Conservation (phyloP, 2,797 vertebrate genomes). For the Pseudochaenichthys georgianus region DNA sequence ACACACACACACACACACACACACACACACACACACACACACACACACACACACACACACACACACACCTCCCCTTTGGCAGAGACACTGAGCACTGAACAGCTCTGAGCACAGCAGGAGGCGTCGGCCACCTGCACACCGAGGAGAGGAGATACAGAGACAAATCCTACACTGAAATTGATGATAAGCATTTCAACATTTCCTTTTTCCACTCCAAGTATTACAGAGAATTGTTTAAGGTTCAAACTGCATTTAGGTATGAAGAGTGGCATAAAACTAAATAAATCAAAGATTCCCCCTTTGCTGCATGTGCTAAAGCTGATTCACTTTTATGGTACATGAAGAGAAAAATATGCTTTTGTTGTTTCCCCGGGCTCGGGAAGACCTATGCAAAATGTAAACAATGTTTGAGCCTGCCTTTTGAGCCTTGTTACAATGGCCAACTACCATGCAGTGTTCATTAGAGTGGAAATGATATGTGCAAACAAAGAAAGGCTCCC, state of each 20-base stretch:
- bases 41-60: not conserved
- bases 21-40: too few species aligned
- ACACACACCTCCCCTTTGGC: conserved; percentile 69
- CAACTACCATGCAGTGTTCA: conserved; percentile 77
- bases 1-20: too few species aligned
- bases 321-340: conserved; percentile 46
- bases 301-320: conserved; percentile 41
- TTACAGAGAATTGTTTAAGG: conserved; percentile 59
- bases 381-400: conserved; percentile 77
- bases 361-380: conserved; percentile 49
- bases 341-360: conserved; percentile 35
- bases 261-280: conserved; percentile 43
- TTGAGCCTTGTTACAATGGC: conserved; percentile 73
- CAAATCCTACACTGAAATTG: conserved; percentile 64
- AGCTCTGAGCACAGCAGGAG: conserved; percentile 74
- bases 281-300: conserved; percentile 59
- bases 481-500: conserved; percentile 83
- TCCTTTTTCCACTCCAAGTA: conserved; percentile 59
- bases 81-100: conserved; percentile 73
- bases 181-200: conserved; percentile 56
- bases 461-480: conserved; percentile 85
- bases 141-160: conserved; percentile 65
- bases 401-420: conserved; percentile 75
- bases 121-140: conserved; percentile 73
- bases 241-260: conserved; percentile 49